Base-by-base conservation (phyloP, 2,888 invertebrate species). In the Bimastos eiseni region DNA sequence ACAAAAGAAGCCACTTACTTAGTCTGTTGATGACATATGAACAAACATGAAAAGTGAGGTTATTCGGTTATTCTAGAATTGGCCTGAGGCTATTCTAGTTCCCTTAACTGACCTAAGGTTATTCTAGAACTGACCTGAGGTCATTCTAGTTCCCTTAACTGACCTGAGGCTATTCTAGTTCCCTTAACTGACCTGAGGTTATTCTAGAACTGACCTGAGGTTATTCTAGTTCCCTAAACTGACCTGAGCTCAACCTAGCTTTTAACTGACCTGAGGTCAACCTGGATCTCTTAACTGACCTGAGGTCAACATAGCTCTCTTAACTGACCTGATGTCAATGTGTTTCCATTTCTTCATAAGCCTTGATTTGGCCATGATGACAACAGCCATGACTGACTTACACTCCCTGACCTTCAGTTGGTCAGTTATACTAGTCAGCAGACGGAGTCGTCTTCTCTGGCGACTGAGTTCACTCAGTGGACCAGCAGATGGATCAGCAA, bases 361-460 rank as follows among this genome's bases (percentile, higher is more conserved):
- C 90, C 94, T 93, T 17, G 95, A 95, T 91, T 95, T 95, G 38
- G 94, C 95, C 33, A 94, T 94, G 89, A 95, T 95, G 41, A 95
- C 93, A 33, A 94, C 94, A 89, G 94, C 94, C 88, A 95, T 94
- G 21, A 95, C 95, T 36, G 94, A 94, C 92, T 95, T 95, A 91
- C 95, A 95, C 91, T 95, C 95, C 91, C 95, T 95, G 24, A 94
- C 93, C 92, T 95, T 95, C 83, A 95, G 92, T 91, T 95, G 95
- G 92, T 95, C 95, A 88, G 94, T 94, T 91, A 95, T 93, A 91
- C 93, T 94, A n/a, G 93, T 94, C 90, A 95, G 92, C 88, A 95
- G 92, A 33, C 95, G 92, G 92, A 95, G 94, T n/a, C 95, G 93
- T 88, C 95, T 91, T 44, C 93, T 92, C 95, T 95, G 95, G 91